Percentiles rank a stretch among this genome's conserved stretches.
Evolutionary conservation across 2,888 invertebrate species (phyloP).

Genomic region (Eupelmus urozonus): DNA sequence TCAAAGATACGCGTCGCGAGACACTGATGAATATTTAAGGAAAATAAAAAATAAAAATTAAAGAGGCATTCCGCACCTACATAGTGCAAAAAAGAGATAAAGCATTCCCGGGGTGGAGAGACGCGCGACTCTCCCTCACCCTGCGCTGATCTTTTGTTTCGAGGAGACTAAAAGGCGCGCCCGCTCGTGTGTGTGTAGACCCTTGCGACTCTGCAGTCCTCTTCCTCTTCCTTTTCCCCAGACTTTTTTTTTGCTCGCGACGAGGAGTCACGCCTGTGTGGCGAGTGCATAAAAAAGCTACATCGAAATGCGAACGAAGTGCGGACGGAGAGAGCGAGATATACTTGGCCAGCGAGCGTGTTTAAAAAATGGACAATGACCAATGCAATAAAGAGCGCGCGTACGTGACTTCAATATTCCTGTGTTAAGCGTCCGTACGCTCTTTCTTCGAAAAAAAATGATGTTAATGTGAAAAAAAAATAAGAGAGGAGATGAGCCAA

Average conservation of each 20-base stretch:
- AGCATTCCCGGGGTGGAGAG: constrained; percentile 10
- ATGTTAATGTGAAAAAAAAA: constrained; percentile 3
- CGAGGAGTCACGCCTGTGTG: no score
- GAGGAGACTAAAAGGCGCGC: background rate
- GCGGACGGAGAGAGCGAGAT: background rate
- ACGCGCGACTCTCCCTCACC: background rate
- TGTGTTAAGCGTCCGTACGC: background rate
- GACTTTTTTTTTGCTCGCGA: no score
- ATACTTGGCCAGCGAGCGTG: background rate
- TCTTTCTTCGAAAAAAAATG: constrained; percentile 22
- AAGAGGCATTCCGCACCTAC: constrained; percentile 20
- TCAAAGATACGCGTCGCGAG: background rate
- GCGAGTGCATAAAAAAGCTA: background rate
- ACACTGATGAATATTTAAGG: no score
- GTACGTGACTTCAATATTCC: constrained; percentile 7
- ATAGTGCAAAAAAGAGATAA: constrained; percentile 33
- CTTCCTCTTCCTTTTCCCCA: constrained; percentile 12
- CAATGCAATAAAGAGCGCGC: constrained; percentile 51
- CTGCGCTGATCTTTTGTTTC: constrained; percentile 14
- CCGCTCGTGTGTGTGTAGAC: background rate
- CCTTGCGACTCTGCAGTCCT: background rate
- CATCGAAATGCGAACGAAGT: background rate
- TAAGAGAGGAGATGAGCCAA: constrained; percentile 12
- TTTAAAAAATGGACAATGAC: constrained; percentile 25
- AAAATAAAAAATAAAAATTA: no score